These are phyloP conservation scores for Diabrotica balteata DNA, from an alignment of 2,888 invertebrate genomes.

Conservation along the genomic window DNA sequence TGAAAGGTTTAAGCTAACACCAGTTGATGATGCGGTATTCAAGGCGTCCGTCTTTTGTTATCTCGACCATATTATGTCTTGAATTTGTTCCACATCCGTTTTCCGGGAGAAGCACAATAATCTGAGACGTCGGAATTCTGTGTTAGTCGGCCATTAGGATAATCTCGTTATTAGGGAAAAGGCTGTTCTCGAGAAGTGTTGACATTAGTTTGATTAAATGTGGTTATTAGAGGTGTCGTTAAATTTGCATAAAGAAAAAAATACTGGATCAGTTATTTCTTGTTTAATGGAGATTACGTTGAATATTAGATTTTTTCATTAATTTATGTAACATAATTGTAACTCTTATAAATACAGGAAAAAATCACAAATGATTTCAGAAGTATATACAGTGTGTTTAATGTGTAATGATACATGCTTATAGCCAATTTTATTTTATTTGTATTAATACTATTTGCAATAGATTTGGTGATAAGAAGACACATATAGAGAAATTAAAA, in stretches of 20 bases:
- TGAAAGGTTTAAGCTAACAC: constrained; percentile 30
- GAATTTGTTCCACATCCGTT: constrained; percentile 42
- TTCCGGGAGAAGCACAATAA: constrained; percentile 37
- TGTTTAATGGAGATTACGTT: no score
- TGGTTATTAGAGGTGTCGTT: constrained; percentile 8
- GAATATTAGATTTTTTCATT: no score
- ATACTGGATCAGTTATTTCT: no score
- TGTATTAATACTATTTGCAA: no score
- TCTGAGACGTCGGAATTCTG: constrained; percentile 35
- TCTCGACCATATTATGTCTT: constrained; percentile 42
- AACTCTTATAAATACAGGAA: no score
- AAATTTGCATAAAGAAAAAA: constrained; percentile 2
- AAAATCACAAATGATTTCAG: no score
- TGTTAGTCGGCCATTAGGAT: constrained; percentile 32
- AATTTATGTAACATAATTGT: no score
- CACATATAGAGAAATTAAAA: no score
- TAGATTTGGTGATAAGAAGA: no score
- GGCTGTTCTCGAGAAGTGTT: constrained; percentile 15
- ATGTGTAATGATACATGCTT: no score
- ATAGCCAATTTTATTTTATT: no score
- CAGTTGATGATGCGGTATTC: constrained; percentile 33
- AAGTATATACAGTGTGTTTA: no score
- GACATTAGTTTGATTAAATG: constrained; percentile 24
- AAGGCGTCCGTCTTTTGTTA: constrained; percentile 39
- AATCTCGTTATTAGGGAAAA: constrained; percentile 26